These are phyloP conservation scores for Apodemia hepburni DNA, from an alignment of 2,888 invertebrate species.

Conservation along the genomic window DNA sequence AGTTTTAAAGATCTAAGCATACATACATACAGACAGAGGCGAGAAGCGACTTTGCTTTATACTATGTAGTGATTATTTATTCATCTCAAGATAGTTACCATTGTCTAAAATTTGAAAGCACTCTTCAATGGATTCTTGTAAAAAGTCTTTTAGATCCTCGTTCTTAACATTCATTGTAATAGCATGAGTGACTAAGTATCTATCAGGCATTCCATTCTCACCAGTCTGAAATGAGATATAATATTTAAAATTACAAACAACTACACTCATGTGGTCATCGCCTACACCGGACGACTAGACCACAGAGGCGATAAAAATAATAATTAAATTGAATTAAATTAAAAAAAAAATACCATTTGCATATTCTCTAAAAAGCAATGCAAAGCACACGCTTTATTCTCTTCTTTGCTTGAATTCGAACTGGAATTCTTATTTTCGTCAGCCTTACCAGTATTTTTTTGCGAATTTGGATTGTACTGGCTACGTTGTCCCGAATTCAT, in stretches of 20 bases:
- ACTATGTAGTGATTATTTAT: no score
- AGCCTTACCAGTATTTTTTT: slow-evolving; percentile 42
- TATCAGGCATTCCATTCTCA: slow-evolving; percentile 83
- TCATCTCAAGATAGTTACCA: slow-evolving; percentile 43
- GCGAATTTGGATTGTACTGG: slow-evolving; percentile 64
- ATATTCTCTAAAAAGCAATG: slow-evolving; percentile 86
- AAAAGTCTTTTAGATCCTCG: slow-evolving; percentile 83
- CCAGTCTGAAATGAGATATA: slow-evolving; percentile 63
- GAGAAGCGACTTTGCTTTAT: no score
- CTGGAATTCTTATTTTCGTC: slow-evolving; percentile 46
- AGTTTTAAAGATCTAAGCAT: no score
- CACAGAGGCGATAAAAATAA: no score
- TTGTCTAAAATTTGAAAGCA: slow-evolving; percentile 83
- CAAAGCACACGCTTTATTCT: slow-evolving; percentile 76
- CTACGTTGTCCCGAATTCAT: slow-evolving; percentile 64
- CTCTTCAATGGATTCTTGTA: slow-evolving; percentile 85
- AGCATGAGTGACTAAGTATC: slow-evolving; percentile 80
- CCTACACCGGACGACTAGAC: no score
- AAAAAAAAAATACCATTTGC: slow-evolving; percentile 75
- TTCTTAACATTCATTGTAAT: slow-evolving; percentile 82
- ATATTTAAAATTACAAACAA: not conserved
- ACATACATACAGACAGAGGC: no score
- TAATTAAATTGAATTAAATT: not conserved
- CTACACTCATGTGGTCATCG: no score
- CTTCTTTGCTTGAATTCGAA: slow-evolving; percentile 47